Conservation (phyloP, 2,888 invertebrate genomes). For the Drosophila helvetica region DNA sequence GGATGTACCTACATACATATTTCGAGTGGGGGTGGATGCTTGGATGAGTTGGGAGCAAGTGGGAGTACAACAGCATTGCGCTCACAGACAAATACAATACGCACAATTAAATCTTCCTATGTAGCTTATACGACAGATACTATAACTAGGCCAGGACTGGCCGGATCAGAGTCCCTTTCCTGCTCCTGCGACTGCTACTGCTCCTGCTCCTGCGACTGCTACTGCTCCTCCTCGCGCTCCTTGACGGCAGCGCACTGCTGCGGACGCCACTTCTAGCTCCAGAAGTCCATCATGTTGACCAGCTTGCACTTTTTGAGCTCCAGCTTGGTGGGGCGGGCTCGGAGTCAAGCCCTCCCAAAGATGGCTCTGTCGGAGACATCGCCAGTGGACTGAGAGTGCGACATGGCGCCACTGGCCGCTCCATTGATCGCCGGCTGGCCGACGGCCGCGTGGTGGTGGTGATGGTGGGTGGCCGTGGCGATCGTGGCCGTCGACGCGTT, state of each 20-base stretch:
- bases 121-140: conserved; percentile 55
- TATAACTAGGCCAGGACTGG: conserved; percentile 38
- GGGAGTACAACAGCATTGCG: conserved; percentile 55
- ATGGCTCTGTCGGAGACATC: conserved; percentile 86
- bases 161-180: neutral
- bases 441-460: conserved; percentile 60
- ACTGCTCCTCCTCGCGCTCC: conserved; percentile 53
- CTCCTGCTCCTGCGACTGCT: conserved; percentile 3
- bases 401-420: conserved; percentile 81
- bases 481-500: conserved; percentile 74
- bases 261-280: conserved; percentile 83
- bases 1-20: conserved; percentile 27
- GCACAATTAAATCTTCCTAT: conserved; percentile 34
- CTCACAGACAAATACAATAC: conserved; percentile 48
- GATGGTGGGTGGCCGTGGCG: conserved; percentile 80
- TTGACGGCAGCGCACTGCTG: conserved; percentile 69
- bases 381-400: conserved; percentile 88
- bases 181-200: neutral
- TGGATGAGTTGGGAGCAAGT: conserved; percentile 3
- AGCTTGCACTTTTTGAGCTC: conserved; percentile 84
- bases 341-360: conserved; percentile 87
- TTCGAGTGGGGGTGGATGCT: conserved; percentile 14
- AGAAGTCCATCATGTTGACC: conserved; percentile 84
- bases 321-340: conserved; percentile 82
- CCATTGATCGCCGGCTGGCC: conserved; percentile 24